phyloP scores from a whole-genome alignment of 2,888 invertebrate species.

The Aspidiotus rigidus region DNA sequence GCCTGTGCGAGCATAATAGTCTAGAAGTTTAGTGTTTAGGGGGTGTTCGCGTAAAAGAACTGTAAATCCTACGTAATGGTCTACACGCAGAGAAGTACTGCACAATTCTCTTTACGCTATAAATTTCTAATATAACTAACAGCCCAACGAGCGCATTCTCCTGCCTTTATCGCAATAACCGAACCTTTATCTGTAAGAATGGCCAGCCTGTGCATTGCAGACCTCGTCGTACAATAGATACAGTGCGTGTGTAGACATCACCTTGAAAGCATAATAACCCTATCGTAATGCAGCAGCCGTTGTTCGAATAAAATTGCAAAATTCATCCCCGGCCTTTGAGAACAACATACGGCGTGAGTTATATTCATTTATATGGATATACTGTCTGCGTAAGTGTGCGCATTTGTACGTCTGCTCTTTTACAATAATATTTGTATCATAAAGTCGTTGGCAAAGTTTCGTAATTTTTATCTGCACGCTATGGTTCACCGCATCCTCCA shows the following conservation, averaged over 20 bases:
- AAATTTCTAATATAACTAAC: conserved; percentile 32
- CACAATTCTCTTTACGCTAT: conserved; percentile 22
- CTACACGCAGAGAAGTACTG: conserved; percentile 14
- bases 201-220: too few relatives aligned
- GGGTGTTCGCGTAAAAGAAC: conserved; percentile 23
- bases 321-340: background rate
- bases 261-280: background rate
- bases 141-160: background rate
- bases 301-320: conserved; percentile 15
- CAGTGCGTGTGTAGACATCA: background rate
- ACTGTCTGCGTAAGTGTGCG: too few relatives aligned
- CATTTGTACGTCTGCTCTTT: background rate
- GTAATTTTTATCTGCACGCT: conserved; percentile 18
- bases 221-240: background rate
- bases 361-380: too few relatives aligned
- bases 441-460: conserved; percentile 17
- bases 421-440: conserved; percentile 5
- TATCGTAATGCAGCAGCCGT: background rate
- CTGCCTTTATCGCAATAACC: too few relatives aligned
- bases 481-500: conserved; percentile 11
- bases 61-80: conserved; percentile 30
- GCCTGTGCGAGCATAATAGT: conserved; percentile 1
- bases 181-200: too few relatives aligned
- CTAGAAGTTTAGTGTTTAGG: conserved; percentile 20
- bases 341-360: too few relatives aligned